Percentiles rank a stretch among this genome's conserved stretches.
Conservation (phyloP, 2,113 vertebrate genomes). For the Ophthalmolycus amberensis region DNA sequence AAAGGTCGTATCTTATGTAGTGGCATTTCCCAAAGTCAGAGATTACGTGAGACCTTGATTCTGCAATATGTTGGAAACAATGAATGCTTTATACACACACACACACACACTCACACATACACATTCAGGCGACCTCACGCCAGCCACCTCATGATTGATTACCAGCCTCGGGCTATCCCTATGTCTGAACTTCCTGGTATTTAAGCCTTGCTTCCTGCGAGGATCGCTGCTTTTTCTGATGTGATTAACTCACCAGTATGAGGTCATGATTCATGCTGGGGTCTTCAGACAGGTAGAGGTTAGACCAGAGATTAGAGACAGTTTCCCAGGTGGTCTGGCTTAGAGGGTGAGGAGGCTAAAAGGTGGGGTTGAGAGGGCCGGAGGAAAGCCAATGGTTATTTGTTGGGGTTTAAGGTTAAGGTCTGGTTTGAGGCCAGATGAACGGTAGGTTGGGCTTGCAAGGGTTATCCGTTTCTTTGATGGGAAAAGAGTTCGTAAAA, state of each 20-base stretch:
- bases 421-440: slow-evolving; percentile 6
- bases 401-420: slow-evolving; percentile 40
- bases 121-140: slow-evolving; percentile 52
- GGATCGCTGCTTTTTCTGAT: slow-evolving; percentile 67
- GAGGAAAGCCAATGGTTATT: slow-evolving; percentile 5
- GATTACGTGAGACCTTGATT: not conserved
- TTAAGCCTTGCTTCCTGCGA: slow-evolving; percentile 69
- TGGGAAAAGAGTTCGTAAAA: not conserved
- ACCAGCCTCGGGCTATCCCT: slow-evolving; percentile 66
- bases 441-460: not conserved
- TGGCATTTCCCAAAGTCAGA: not conserved
- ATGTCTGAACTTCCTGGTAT: slow-evolving; percentile 75
- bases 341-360: slow-evolving; percentile 11
- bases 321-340: slow-evolving; percentile 60
- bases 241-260: slow-evolving; percentile 68
- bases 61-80: slow-evolving; percentile 40
- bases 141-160: slow-evolving; percentile 74
- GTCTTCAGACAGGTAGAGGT: slow-evolving; percentile 56
- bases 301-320: slow-evolving; percentile 36
- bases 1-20: slow-evolving; percentile 2
- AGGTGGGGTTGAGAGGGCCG: not conserved
- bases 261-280: slow-evolving; percentile 64
- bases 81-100: slow-evolving; percentile 30
- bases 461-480: not conserved
- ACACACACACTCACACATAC: not conserved